Conservation (phyloP, 1,140 invertebrate species). For the Calephelis nemesis region DNA sequence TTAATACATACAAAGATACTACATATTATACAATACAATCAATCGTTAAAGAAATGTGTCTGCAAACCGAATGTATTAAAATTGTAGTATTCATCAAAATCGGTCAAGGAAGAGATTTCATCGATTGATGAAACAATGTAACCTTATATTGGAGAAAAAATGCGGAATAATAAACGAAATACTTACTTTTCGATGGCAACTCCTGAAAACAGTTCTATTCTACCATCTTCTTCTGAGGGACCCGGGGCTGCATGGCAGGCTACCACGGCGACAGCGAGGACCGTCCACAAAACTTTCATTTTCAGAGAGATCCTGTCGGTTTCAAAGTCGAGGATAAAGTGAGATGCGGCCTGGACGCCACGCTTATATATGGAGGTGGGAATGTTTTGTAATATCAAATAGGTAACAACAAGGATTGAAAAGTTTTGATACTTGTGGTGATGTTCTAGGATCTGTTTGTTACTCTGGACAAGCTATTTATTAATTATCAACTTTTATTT, state of each 20-base stretch:
- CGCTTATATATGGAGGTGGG: slow-evolving; percentile 53
- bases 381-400: slow-evolving; percentile 36
- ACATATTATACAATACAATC: no score
- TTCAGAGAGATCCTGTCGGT: slow-evolving; percentile 38
- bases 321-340: slow-evolving; percentile 50
- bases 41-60: no score
- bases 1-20: no score
- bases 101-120: no score
- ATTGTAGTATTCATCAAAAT: no score
- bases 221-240: slow-evolving; percentile 51
- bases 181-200: slow-evolving; percentile 71
- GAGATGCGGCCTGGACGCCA: slow-evolving; percentile 46
- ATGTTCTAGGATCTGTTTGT: neutral
- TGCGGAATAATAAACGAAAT: neutral
- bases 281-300: slow-evolving; percentile 60
- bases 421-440: slow-evolving; percentile 47
- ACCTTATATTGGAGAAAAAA: neutral
- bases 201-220: slow-evolving; percentile 62
- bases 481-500: no score
- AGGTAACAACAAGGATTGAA: slow-evolving; percentile 3
- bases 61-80: no score
- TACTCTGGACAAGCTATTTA: no score
- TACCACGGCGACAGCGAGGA: slow-evolving; percentile 47
- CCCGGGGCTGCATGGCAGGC: slow-evolving; percentile 46
- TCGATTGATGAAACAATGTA: no score